Conservation (phyloP, 2,113 vertebrate genomes). For the Heterotilapia buettikoferi region DNA sequence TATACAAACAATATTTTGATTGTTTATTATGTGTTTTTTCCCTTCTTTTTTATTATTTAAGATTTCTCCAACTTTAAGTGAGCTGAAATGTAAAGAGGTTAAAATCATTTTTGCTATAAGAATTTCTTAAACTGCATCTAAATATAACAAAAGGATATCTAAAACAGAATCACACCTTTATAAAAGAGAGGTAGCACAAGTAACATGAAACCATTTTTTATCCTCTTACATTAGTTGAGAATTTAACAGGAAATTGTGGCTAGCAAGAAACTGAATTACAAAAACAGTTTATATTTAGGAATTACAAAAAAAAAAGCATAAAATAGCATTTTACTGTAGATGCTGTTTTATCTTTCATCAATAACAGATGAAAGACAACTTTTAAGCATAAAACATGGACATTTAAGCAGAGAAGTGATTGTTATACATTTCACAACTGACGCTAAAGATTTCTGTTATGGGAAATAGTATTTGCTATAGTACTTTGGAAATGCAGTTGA, state of each 20-base stretch:
- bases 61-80: not conserved
- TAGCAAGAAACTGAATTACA: not conserved
- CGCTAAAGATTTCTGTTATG: too few species aligned
- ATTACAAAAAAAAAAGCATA: not conserved
- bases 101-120: not conserved
- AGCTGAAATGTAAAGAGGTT: not conserved
- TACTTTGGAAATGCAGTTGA: too few species aligned
- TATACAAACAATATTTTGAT: not conserved
- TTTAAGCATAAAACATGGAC: not conserved
- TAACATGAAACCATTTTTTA: not conserved
- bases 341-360: not conserved
- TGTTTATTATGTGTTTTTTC: not conserved
- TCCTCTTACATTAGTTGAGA: rapidly evolving
- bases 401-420: not conserved
- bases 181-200: not conserved
- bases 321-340: not conserved
- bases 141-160: not conserved
- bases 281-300: not conserved
- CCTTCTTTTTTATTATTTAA: not conserved
- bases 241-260: not conserved
- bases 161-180: not conserved
- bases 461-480: too few species aligned
- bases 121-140: not conserved
- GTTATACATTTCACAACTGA: too few species aligned
- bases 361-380: too few species aligned